Evolutionary conservation across 2,797 vertebrate genomes (phyloP).

Genomic region (Brotula barbata): DNA sequence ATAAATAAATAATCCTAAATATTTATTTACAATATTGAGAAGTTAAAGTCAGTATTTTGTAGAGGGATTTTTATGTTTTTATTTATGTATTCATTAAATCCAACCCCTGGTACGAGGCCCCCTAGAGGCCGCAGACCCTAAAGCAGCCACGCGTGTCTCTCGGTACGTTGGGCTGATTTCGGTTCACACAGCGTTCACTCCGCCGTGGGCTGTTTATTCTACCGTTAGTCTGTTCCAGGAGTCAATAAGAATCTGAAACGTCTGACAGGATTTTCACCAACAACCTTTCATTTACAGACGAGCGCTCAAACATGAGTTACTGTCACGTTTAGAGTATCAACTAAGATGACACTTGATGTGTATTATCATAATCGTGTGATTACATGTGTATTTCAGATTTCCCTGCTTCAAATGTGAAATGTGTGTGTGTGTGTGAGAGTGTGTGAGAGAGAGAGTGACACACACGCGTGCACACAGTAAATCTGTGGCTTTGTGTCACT

Average conservation of each 20-base stretch:
- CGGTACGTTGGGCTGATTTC: no score
- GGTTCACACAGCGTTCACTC: conserved; percentile 23
- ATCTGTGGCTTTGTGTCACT: conserved; percentile 65
- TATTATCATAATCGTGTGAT: conserved; percentile 78
- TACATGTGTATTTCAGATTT: conserved; percentile 78
- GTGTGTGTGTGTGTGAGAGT: conserved; percentile 52
- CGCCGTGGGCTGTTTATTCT: not conserved
- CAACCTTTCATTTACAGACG: conserved; percentile 41
- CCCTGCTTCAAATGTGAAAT: conserved; percentile 53
- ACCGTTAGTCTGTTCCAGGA: conserved; percentile 16
- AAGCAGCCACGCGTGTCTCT: no score
- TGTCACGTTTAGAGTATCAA: conserved; percentile 57
- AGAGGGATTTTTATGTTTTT: no score
- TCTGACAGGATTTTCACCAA: conserved; percentile 52
- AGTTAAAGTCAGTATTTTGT: no score
- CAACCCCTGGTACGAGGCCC: no score
- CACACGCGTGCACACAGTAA: conserved; percentile 44
- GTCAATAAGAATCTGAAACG: conserved; percentile 52
- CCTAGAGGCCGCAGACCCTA: no score
- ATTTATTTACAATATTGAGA: no score
- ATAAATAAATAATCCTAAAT: no score
- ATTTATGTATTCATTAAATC: no score
- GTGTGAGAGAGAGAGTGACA: conserved; percentile 28
- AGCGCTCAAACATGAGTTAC: conserved; percentile 51
- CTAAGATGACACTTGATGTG: conserved; percentile 76